Evolutionary conservation across 2,797 vertebrate genomes (phyloP), one percentile per base, ranked within the genome.

Genomic region (Gila robusta): DNA sequence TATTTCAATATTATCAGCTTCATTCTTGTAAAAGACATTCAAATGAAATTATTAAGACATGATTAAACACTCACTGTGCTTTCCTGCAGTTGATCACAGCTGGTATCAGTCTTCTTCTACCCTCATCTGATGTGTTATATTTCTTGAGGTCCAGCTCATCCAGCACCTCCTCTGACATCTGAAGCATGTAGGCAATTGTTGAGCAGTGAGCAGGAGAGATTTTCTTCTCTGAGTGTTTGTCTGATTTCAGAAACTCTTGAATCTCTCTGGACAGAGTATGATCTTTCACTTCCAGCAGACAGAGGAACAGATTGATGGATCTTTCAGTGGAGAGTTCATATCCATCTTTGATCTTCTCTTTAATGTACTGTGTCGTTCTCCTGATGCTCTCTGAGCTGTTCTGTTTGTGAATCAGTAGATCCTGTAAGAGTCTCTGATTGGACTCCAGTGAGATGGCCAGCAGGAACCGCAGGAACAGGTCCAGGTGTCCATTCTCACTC

Each of bases 281-380:
- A 37, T 69, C 66, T 69, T 69, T 69, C 17, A 69, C 66, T 69
- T 69, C 66, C 8, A 37, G 32, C 32, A 69, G 66, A 69, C 66
- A 69, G 66, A 37, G 66, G 32, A 21, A 69, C 32, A 69, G 66
- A 69, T 69, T 69, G 17, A 69, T 37, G 17, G 66, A 69, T 69
- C 66, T 69, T 37, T 69, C 66, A 69, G 66, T 69, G 66, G 66
- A 69, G 66, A 69, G 66, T 69, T 0, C 66, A 69, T 69, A 3
- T 37, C 17, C 66, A 69, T 69, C 66, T 2, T 10, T 69, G 66
- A 69, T 69, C 32, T 37, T 69, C 1, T 69, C 32, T 37, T 69
- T 69, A 10, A 69, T 69, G 66, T 69, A 69, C 17, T 69, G 66
- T 69, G 66, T 37, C 32, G 17, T 37, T 69, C 32, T 69, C 17